Evolutionary conservation across 2,797 vertebrate genomes (phyloP).

Genomic region (Rhyacichthys aspro): DNA sequence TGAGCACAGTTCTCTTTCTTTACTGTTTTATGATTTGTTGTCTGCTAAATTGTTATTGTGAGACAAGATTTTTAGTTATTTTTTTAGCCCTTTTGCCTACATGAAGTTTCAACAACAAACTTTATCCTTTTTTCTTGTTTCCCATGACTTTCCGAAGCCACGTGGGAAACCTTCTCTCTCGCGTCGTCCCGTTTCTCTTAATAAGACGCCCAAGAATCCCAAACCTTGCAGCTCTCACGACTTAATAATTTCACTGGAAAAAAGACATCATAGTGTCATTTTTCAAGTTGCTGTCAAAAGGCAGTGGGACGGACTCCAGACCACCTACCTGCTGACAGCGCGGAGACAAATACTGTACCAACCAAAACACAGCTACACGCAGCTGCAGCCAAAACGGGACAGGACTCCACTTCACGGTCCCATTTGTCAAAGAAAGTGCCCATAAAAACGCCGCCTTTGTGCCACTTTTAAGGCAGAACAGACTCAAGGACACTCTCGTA

Average conservation of each 20-base stretch:
- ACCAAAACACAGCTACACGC: constrained; percentile 41
- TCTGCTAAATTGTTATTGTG: too few species aligned
- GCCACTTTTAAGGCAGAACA: constrained; percentile 34
- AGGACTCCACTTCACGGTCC: constrained; percentile 31
- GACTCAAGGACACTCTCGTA: constrained; percentile 32
- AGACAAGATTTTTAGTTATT: too few species aligned
- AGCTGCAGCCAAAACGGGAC: constrained; percentile 40
- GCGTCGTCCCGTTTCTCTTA: too few species aligned
- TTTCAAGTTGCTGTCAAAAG: constrained; percentile 47
- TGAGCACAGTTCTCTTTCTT: too few species aligned
- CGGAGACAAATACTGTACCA: constrained; percentile 45
- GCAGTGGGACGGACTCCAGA: constrained; percentile 42
- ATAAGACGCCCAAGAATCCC: too few species aligned
- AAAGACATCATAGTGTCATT: constrained; percentile 17
- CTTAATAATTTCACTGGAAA: neutral
- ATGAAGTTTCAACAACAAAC: too few species aligned
- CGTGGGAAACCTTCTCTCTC: too few species aligned
- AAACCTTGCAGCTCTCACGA: too few species aligned
- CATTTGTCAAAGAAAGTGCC: constrained; percentile 17
- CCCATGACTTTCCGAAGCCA: too few species aligned
- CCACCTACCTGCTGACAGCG: constrained; percentile 59
- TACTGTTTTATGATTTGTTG: too few species aligned
- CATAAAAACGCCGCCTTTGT: constrained; percentile 26
- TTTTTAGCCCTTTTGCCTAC: too few species aligned
- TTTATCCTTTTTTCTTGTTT: too few species aligned